Evolutionary conservation across 2,797 vertebrate genomes (phyloP).

Genomic region (Choloepus didactylus): DNA sequence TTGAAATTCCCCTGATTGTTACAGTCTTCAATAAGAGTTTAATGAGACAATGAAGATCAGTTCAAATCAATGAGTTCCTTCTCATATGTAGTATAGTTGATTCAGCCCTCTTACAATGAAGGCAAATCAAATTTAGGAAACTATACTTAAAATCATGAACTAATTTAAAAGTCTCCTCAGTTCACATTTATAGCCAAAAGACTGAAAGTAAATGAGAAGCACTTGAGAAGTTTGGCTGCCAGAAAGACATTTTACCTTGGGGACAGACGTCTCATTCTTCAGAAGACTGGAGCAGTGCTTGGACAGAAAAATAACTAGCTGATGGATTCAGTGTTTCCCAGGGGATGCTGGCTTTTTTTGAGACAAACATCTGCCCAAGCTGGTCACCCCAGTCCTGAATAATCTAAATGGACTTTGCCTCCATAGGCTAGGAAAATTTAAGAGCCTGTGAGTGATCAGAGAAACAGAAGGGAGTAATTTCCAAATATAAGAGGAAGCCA

Average conservation of each 20-base stretch:
- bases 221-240: neutral
- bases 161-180: neutral
- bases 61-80: slow-evolving; percentile 19
- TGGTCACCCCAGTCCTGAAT: neutral
- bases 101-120: neutral
- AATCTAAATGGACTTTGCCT: neutral
- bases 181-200: neutral
- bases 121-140: slow-evolving; percentile 38
- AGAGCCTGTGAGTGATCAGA: neutral
- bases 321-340: neutral
- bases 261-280: neutral
- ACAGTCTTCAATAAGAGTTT: neutral
- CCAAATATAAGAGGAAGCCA: neutral
- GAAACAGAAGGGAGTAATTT: slow-evolving; percentile 15
- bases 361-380: neutral
- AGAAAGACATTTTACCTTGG: neutral
- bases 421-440: neutral
- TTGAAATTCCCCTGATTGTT: slow-evolving; percentile 7
- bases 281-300: neutral
- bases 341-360: neutral
- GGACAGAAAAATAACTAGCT: neutral
- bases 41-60: neutral
- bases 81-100: neutral
- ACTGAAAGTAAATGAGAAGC: neutral
- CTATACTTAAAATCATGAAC: neutral